A percentile compares a stretch with the other conserved stretches of the same genome.
Evolutionary conservation across 2,113 vertebrate species (phyloP).

Genomic region (Pleuronectes platessa): DNA sequence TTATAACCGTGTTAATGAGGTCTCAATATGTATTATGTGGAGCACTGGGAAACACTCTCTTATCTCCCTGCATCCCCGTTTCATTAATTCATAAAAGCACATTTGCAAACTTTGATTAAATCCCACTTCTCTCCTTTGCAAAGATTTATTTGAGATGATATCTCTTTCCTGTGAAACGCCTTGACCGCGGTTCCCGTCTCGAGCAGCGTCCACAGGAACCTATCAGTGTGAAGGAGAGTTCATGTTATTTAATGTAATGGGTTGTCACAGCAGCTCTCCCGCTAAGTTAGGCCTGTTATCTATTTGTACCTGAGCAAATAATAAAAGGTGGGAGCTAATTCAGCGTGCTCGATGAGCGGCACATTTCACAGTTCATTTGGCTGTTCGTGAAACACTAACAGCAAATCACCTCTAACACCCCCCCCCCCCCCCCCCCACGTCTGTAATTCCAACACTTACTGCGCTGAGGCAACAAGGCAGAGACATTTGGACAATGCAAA

Average conservation of each 20-base stretch:
- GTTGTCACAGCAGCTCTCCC: conserved; percentile 16
- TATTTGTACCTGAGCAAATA: conserved; percentile 53
- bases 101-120: conserved; percentile 52
- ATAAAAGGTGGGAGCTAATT: conserved; percentile 68
- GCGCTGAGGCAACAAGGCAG: background rate
- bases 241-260: conserved; percentile 27
- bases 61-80: conserved; percentile 41
- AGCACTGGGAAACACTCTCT: conserved; percentile 29
- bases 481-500: conserved; percentile 4
- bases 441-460: conserved; percentile 20
- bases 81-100: conserved; percentile 50
- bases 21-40: conserved; percentile 38
- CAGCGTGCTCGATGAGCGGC: conserved; percentile 46
- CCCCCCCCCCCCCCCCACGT: background rate
- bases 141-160: conserved; percentile 35
- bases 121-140: conserved; percentile 12
- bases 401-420: conserved; percentile 50
- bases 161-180: conserved; percentile 18
- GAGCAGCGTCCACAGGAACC: conserved; percentile 5
- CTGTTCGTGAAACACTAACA: conserved; percentile 52
- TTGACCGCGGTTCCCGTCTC: conserved; percentile 3
- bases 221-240: conserved; percentile 10
- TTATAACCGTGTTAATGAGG: conserved; percentile 43
- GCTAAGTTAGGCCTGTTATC: conserved; percentile 39
- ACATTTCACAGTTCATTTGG: conserved; percentile 71